Evolutionary conservation across 2,888 invertebrate genomes (phyloP).

Genomic region (Drosophila austrosaltans): DNA sequence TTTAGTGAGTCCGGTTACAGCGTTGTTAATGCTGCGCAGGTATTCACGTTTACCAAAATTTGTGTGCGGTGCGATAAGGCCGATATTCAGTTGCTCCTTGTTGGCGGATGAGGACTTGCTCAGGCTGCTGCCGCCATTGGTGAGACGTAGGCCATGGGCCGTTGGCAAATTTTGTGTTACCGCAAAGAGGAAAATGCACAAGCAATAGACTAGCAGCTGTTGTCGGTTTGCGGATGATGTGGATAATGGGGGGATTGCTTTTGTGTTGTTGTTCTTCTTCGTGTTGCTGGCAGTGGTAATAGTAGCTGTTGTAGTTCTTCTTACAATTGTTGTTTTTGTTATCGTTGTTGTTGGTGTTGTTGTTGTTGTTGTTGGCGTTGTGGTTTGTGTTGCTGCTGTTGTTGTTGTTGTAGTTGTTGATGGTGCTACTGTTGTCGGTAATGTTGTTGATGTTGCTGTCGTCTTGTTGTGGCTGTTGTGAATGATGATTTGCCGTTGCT

Average conservation of each 20-base stretch:
- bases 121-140: conserved; percentile 74
- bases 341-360: conserved; percentile 22
- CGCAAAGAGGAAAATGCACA: conserved; percentile 6
- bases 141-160: conserved; percentile 66
- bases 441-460: conserved; percentile 16
- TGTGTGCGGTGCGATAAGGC: conserved; percentile 83
- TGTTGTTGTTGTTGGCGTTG: conserved; percentile 15
- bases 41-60: conserved; percentile 87
- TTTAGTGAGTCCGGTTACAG: conserved; percentile 86
- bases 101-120: conserved; percentile 73
- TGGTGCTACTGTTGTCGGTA: conserved; percentile 10
- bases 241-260: conserved; percentile 46
- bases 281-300: conserved; percentile 42
- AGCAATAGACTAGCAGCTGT: conserved; percentile 13
- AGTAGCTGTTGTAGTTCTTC: conserved; percentile 18
- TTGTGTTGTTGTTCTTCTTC: conserved; percentile 43
- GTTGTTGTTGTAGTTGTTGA: conserved; percentile 18
- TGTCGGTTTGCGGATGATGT: conserved; percentile 33
- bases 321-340: conserved; percentile 10
- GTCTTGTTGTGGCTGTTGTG: conserved; percentile 20
- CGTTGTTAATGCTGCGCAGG: conserved; percentile 87
- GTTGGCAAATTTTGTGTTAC: conserved; percentile 24
- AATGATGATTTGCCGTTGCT: conserved; percentile 13
- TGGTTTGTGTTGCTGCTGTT: no score
- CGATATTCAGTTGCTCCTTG: conserved; percentile 83